Conservation (phyloP, 2,888 invertebrate genomes). For the Dinocampus coccinellae region DNA sequence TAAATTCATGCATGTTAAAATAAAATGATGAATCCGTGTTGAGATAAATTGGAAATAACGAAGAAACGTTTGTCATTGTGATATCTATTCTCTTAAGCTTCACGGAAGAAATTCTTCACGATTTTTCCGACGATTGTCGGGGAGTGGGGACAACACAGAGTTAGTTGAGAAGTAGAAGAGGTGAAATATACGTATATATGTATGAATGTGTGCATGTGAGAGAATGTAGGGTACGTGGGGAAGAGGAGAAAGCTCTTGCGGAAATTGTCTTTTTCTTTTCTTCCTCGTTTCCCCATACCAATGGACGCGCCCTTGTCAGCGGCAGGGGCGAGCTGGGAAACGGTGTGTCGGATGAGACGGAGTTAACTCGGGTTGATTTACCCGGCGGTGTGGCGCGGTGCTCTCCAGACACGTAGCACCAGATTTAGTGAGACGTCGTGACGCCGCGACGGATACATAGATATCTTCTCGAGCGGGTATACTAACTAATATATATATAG, state of each 20-base stretch:
- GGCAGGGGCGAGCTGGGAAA: slow-evolving; percentile 57
- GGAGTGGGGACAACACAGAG: not conserved
- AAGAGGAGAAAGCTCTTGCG: slow-evolving; percentile 23
- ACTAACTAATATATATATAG: slow-evolving; percentile 30
- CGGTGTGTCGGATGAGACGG: slow-evolving; percentile 64
- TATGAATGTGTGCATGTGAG: too few species aligned
- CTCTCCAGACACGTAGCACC: slow-evolving; percentile 64
- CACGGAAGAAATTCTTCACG: slow-evolving; percentile 25
- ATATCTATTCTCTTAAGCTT: not conserved
- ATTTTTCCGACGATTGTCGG: not conserved
- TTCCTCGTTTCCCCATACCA: slow-evolving; percentile 3
- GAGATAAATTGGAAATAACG: slow-evolving; percentile 12
- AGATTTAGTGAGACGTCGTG: slow-evolving; percentile 68
- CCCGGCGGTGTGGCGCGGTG: slow-evolving; percentile 51
- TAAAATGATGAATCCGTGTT: not conserved
- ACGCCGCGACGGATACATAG: slow-evolving; percentile 67
- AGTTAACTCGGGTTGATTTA: slow-evolving; percentile 67
- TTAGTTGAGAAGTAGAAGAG: not conserved
- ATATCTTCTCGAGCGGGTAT: slow-evolving; percentile 63
- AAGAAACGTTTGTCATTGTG: slow-evolving; percentile 16
- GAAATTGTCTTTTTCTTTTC: slow-evolving; percentile 30
- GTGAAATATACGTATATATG: not conserved
- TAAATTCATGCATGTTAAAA: slow-evolving; percentile 7
- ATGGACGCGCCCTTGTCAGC: slow-evolving; percentile 50
- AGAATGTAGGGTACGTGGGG: not conserved